Conservation (phyloP, 2,888 invertebrate species). For the Patella depressa region DNA sequence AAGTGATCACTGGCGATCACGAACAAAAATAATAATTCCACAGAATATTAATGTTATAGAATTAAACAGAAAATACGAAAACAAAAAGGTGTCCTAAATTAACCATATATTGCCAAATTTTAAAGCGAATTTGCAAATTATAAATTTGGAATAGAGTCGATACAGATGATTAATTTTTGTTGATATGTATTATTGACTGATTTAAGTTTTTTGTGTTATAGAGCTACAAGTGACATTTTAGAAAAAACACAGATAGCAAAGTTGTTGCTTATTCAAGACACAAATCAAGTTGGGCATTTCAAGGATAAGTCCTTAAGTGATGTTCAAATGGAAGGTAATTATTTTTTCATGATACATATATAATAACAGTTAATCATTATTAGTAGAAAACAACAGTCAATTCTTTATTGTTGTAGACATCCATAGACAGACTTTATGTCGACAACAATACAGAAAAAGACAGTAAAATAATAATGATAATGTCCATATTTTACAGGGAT, state of each 20-base stretch:
- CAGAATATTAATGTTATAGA: not conserved
- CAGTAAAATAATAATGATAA: too few species aligned
- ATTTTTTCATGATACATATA: conserved; percentile 1
- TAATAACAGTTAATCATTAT: conserved; percentile 2
- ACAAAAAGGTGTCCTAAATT: too few species aligned
- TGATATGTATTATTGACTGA: too few species aligned
- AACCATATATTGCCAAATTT: too few species aligned
- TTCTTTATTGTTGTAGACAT: not conserved
- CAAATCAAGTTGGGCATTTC: not conserved
- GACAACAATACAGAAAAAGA: too few species aligned
- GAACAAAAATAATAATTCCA: too few species aligned
- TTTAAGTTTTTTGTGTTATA: too few species aligned
- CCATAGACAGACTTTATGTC: not conserved
- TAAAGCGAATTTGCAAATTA: too few species aligned
- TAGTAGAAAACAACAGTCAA: conserved; percentile 1
- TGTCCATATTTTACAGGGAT: not conserved
- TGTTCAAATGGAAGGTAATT: conserved; percentile 7
- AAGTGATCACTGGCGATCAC: too few species aligned
- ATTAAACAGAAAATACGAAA: not conserved
- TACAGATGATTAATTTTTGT: too few species aligned
- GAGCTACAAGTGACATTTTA: not conserved
- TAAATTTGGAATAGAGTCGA: too few species aligned
- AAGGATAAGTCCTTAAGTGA: not conserved
- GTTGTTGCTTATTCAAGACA: not conserved
- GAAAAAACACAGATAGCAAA: conserved; percentile 8